Conservation (phyloP, 2,888 invertebrate genomes). For the Dioctria linearis region DNA sequence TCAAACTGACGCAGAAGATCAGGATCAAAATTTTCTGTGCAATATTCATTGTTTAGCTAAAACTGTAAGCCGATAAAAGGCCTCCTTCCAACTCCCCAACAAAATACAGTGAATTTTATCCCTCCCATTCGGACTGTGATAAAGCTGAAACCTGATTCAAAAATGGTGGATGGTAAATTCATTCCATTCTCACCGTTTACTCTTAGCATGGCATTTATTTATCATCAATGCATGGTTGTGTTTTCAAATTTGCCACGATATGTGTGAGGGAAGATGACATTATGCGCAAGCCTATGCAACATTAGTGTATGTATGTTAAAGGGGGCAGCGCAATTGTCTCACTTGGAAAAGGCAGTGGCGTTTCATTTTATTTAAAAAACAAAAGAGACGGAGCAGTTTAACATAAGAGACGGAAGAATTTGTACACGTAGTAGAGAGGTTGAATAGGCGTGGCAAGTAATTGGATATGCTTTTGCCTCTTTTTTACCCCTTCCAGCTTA, state of each 20-base stretch:
- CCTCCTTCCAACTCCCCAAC: not conserved
- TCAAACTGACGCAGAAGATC: no score
- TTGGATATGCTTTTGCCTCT: not conserved
- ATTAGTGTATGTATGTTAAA: not conserved
- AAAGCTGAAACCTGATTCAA: not conserved
- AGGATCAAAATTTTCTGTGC: no score
- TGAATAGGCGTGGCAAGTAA: not conserved
- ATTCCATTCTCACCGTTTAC: conserved; percentile 12
- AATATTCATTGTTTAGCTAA: not conserved
- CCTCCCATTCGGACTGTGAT: not conserved
- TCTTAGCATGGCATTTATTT: not conserved
- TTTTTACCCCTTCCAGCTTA: not conserved
- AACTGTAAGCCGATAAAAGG: not conserved
- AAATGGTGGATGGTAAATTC: conserved; percentile 27
- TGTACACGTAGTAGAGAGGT: not conserved
- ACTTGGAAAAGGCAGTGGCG: no score
- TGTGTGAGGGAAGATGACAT: conserved; percentile 3
- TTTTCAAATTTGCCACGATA: not conserved
- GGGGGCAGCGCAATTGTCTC: not conserved
- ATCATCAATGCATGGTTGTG: not conserved
- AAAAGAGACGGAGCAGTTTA: not conserved
- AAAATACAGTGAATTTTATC: not conserved
- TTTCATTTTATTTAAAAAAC: not conserved
- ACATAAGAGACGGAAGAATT: not conserved
- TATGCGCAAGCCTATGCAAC: not conserved